Evolutionary conservation across 2,797 vertebrate genomes (phyloP), one percentile per base, ranked within the genome.

Genomic region (Thaleichthys pacificus): DNA sequence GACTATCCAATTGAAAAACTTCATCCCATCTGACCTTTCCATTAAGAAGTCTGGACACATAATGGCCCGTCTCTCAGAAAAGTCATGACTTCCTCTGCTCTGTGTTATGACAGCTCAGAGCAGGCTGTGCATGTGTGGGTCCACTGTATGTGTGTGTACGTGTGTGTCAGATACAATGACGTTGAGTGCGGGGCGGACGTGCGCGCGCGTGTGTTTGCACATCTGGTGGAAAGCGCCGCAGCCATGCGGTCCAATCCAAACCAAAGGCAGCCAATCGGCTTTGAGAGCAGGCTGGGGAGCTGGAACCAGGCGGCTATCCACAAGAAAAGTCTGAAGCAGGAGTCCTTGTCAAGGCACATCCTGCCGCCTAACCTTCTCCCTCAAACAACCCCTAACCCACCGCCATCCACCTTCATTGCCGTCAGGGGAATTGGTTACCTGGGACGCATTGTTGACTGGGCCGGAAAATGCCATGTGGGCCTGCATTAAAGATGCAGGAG

Each of bases 401-500:
- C 64, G 54, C 58, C 68, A 60, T 70, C 67, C 64, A 57, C 51
- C 69, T 68, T 62, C 69, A 65, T 81, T 78, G 81, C 76, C 72
- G 72, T 77, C 79, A 71, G 35, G 71, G 79, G 78, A 77, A 77
- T 79, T 78, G 79, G 86, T 85, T 86, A 84, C 80, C 77, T 79
- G 66, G 67, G 12, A 68, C 68, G 68, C 74, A 68, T 56, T 60
- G 74, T 80, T 82, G 76, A 81, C 77, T 80, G 73, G 80, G 80
- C 71, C 82, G 76, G 68, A 47, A 85, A 82, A 56, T 71, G 58
- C 63, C 38, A 54, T 72, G 73, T 49, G 12, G 62, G 6, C 47
- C 73, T 78, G 84, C 81, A 82, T 90, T 84, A 76, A 86, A 87
- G 78, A 82, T 80, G 78, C 74, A 75, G 76, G 69, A 78, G 69